Conservation (phyloP, 2,113 vertebrate genomes). For the Saguinus midas region DNA sequence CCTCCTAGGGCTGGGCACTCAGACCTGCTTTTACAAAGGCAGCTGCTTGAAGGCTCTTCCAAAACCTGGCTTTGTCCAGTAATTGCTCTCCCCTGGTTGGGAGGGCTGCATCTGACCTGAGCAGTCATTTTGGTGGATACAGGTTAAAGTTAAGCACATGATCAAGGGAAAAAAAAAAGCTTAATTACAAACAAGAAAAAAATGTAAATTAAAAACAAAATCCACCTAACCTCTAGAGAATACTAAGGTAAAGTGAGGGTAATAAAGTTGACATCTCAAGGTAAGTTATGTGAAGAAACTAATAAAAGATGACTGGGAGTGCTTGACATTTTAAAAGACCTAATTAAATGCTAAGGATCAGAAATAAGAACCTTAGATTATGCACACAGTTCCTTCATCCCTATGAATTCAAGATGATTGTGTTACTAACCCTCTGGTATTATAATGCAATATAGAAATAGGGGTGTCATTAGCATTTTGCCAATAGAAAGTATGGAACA, state of each 20-base stretch:
- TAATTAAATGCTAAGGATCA: conserved; percentile 67
- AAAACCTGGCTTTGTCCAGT: not conserved
- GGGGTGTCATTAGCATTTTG: not conserved
- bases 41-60: not conserved
- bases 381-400: not conserved
- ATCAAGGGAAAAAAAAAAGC: conserved; percentile 48
- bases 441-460: not conserved
- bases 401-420: not conserved
- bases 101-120: conserved; percentile 1
- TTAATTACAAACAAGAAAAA: conserved; percentile 55
- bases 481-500: not conserved
- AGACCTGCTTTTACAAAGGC: not conserved
- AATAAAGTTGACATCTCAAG: conserved; percentile 52
- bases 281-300: conserved; percentile 41
- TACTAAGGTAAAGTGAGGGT: conserved; percentile 32
- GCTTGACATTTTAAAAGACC: conserved; percentile 51
- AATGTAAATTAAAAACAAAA: conserved; percentile 50
- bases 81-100: conserved; percentile 27
- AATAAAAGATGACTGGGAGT: conserved; percentile 45
- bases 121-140: not conserved
- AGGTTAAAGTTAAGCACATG: conserved; percentile 30
- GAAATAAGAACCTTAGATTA: conserved; percentile 44
- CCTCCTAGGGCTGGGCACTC: not conserved
- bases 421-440: not conserved
- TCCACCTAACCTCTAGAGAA: conserved; percentile 74